Evolutionary conservation across 2,797 vertebrate species (phyloP).

Genomic region (Amniataba percoides): DNA sequence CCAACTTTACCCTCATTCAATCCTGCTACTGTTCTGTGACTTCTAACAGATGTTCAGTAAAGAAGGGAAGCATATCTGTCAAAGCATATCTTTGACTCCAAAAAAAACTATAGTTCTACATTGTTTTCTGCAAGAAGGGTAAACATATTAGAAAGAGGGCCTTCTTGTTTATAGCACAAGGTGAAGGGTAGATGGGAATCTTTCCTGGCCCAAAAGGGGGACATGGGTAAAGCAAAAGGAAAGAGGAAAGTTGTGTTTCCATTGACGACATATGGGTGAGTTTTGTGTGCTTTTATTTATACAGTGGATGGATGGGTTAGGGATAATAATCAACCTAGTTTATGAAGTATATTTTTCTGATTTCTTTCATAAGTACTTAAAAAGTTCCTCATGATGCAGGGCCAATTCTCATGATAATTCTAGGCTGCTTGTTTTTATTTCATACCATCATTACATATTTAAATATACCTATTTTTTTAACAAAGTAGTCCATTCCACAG

Average conservation of each 20-base stretch:
- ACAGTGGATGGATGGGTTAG: too few relatives aligned
- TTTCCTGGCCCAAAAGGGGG: constrained; percentile 25
- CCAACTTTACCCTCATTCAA: constrained; percentile 72
- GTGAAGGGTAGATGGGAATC: constrained; percentile 54
- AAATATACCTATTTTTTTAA: background rate
- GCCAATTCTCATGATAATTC: background rate
- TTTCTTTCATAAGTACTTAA: too few relatives aligned
- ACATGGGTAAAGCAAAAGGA: constrained; percentile 46
- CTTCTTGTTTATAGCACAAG: constrained; percentile 78
- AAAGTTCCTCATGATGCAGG: background rate
- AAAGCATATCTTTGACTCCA: constrained; percentile 83
- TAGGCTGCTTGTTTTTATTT: background rate
- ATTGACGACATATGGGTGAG: constrained; percentile 48
- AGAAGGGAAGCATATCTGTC: constrained; percentile 65
- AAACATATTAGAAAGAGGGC: constrained; percentile 82
- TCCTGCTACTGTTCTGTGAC: constrained; percentile 81
- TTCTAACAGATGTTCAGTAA: constrained; percentile 57
- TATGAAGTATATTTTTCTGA: background rate
- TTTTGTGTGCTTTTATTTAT: constrained; percentile 5
- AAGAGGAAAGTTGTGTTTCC: constrained; percentile 54
- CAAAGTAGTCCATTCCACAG: too few relatives aligned
- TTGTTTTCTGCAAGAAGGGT: constrained; percentile 67
- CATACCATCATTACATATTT: background rate
- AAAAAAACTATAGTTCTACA: constrained; percentile 54
- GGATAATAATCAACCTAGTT: background rate